Base-by-base conservation (phyloP, 2,113 vertebrate species). In the Pelecanus crispus region DNA sequence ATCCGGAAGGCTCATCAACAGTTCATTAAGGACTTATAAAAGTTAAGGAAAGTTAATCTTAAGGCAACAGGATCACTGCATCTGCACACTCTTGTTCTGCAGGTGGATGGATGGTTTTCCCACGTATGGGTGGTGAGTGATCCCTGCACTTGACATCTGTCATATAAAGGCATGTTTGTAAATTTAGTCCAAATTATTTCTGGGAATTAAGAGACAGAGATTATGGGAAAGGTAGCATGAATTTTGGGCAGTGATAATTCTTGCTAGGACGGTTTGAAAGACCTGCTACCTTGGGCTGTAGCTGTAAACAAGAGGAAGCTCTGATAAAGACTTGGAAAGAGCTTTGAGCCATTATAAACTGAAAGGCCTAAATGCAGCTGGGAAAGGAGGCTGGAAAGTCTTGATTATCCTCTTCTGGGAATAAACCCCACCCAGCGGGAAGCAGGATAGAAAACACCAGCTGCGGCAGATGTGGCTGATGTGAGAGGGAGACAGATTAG, bases 401-500 rank as follows among this genome's bases (percentile, higher is more conserved):
- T 61, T 84, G 86, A 61, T 71, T 88, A 86, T 79, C 47, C 59
- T 96, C 94, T 85, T 52, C 52, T 84, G 95, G 94, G 90, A 96
- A 92, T 91, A 93, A 93, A 86, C 92, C 83, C 82, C 95, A 96
- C 95, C 94, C 94, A 91, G 75, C 90, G 38, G 81, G 92, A 86
- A 96, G 75, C 29, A 83, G 83, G 47, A 8, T 92, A 83, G 90
- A 94, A 97, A 96, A 96, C 96, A 97, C 88, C 94, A 94, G 94
- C 91, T 97, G 95, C 90, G 85, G 59, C 80, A 88, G 87, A 94
- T 77, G 90, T 21, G 65, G 79, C 62, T 94, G 93, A 40, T 86
- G 90, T 22, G 94, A 78, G 82, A 86, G 52, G 47, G 56, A 42
- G 28, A 7, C 45, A 47, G 75, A 96, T 96, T 93, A 94, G 92